Percentiles rank a stretch among this genome's conserved stretches.
Evolutionary conservation across 2,113 vertebrate genomes (phyloP).

Genomic region (Halcyon senegalensis): DNA sequence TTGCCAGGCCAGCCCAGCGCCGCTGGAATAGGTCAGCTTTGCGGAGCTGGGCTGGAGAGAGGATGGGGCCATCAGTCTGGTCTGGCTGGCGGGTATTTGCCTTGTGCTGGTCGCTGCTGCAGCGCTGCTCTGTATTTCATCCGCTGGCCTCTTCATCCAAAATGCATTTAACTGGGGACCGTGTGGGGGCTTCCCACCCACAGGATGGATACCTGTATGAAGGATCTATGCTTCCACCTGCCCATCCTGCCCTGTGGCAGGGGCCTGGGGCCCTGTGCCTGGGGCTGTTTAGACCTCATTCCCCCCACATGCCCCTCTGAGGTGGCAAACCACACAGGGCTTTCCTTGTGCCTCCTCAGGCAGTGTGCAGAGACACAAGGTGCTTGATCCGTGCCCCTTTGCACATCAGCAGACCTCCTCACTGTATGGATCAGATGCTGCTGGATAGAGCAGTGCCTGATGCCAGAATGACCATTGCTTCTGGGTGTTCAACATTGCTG

Average conservation of each 20-base stretch:
- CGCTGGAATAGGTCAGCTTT: background rate
- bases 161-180: background rate
- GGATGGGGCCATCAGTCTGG: accelerated
- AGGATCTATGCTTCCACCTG: background rate
- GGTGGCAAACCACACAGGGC: background rate
- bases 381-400: background rate
- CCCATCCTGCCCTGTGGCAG: background rate
- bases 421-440: accelerated
- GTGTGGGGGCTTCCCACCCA: background rate
- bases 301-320: background rate
- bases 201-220: background rate
- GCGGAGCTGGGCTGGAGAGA: background rate
- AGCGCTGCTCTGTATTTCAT: background rate
- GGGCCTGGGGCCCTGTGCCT: background rate
- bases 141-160: background rate
- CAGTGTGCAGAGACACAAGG: accelerated
- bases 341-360: background rate
- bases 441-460: background rate
- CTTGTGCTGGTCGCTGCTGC: background rate
- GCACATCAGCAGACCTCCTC: background rate
- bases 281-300: background rate
- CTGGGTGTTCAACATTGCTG: accelerated
- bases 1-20: background rate
- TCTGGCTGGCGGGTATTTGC: accelerated
- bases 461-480: background rate